These are phyloP conservation scores for Adelges cooleyi DNA, from an alignment of 1,140 invertebrate species.

Conservation along the genomic window DNA sequence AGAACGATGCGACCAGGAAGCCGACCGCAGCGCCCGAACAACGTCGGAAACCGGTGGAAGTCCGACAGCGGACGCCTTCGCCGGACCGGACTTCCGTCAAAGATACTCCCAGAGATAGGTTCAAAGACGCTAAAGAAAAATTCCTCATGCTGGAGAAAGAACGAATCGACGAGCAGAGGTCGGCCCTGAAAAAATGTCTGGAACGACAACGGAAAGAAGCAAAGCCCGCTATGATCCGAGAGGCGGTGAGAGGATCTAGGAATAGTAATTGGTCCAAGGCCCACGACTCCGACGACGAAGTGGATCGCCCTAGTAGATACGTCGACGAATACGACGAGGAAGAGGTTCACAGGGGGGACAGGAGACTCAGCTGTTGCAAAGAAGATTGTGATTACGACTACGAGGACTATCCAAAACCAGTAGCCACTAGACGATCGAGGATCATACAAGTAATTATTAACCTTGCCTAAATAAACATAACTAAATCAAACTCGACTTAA, in stretches of 20 bases:
- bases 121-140: slow-evolving; percentile 72
- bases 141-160: slow-evolving; percentile 64
- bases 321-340: slow-evolving; percentile 5
- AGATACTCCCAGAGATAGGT: slow-evolving; percentile 56
- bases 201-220: slow-evolving; percentile 3
- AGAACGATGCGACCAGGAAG: neutral
- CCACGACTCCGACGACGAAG: slow-evolving; percentile 13
- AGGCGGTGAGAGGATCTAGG: neutral
- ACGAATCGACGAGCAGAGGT: slow-evolving; percentile 42
- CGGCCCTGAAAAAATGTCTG: slow-evolving; percentile 22
- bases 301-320: slow-evolving; percentile 1
- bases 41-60: slow-evolving; percentile 36
- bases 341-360: neutral
- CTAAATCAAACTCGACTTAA: no score
- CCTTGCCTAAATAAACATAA: no score
- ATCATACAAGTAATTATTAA: neutral
- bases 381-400: slow-evolving; percentile 3
- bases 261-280: neutral
- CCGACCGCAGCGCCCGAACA: neutral
- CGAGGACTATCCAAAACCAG: neutral
- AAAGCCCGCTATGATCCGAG: neutral
- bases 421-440: neutral
- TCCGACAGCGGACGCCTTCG: slow-evolving; percentile 43
- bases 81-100: slow-evolving; percentile 37
- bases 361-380: neutral